Evolutionary conservation across 2,888 invertebrate genomes (phyloP), one percentile per base, ranked within the genome.

Genomic region (Timema podura): DNA sequence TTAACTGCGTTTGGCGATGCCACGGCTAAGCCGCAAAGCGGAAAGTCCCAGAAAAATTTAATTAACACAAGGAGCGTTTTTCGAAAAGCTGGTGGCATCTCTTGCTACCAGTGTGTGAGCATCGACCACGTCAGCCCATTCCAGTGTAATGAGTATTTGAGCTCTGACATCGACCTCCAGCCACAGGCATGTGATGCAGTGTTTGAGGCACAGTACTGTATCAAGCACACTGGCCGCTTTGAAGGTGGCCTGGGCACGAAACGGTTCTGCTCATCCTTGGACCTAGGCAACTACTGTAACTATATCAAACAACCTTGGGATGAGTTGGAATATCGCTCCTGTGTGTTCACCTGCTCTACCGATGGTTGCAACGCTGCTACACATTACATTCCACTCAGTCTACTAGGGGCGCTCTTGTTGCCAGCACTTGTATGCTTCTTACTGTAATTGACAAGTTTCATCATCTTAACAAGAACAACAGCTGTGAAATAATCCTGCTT

Each of bases 181-280:
- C 88, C 89, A 68, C 85, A 84, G 76, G 85, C 90, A 77, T 96
- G 96, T 82, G 87, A 89, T 74, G 83, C 86, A 71, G 92, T 96
- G 72, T 93, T 92, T 80, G 89, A 88, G 75, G 95, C 96, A 15
- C 87, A 89, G 77, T 97, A 89, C 81, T 98, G 98, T 82, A 88
- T 98, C 76, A 98, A 98, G 84, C 93, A 94, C 78, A 91, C 93
- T 72, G 97, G 97, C 74, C 87, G 96, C 79, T 93, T 87, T 30
- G 72, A 81, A 94, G 94, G 93, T 83, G 93, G 94, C 44, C 90
- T 95, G 73, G 94, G 95, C 64, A 93, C 95, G 49, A 91, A 91
- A 77, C 85, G 96, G 74, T 95, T 88, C 79, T 96, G 96, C 80
- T 95, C 95, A 2, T 89, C 95, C 0, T 82, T 91, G 77, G 91